Evolutionary conservation across 1,140 invertebrate genomes (phyloP).

Genomic region (Lepeophtheirus salmonis): DNA sequence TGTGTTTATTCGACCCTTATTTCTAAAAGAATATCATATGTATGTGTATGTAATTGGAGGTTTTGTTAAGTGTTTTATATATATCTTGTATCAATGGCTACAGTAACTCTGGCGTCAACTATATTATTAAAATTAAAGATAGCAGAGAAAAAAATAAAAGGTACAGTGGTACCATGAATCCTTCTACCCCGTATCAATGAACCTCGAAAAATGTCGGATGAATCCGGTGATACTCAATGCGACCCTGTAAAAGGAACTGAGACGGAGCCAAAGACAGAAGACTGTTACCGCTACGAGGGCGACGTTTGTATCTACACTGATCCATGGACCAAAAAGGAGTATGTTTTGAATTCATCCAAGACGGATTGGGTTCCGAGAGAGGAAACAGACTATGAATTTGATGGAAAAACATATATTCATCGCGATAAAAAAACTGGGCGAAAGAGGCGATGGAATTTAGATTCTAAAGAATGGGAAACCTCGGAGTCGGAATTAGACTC

Average conservation of each 20-base stretch:
- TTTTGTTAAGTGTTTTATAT: too few relatives aligned
- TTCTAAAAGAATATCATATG: too few relatives aligned
- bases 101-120: too few relatives aligned
- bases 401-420: constrained; percentile 34
- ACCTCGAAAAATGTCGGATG: too few relatives aligned
- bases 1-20: too few relatives aligned
- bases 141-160: too few relatives aligned
- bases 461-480: constrained; percentile 39
- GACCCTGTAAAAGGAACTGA: background rate
- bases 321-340: constrained; percentile 4
- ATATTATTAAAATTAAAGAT: too few relatives aligned
- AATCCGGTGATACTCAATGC: too few relatives aligned
- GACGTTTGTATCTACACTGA: constrained; percentile 17
- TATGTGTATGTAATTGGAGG: too few relatives aligned
- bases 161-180: too few relatives aligned
- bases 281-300: constrained; percentile 18
- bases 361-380: constrained; percentile 13
- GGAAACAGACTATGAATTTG: constrained; percentile 30
- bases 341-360: constrained; percentile 2
- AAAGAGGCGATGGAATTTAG: constrained; percentile 26
- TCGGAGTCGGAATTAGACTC: constrained; percentile 14
- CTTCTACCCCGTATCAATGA: too few relatives aligned
- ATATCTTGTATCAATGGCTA: too few relatives aligned
- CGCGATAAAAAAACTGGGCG: constrained; percentile 25
- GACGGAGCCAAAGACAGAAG: constrained; percentile 2